phyloP scores from a whole-genome alignment of 2,113 vertebrate species.

The Thymallus thymallus region DNA sequence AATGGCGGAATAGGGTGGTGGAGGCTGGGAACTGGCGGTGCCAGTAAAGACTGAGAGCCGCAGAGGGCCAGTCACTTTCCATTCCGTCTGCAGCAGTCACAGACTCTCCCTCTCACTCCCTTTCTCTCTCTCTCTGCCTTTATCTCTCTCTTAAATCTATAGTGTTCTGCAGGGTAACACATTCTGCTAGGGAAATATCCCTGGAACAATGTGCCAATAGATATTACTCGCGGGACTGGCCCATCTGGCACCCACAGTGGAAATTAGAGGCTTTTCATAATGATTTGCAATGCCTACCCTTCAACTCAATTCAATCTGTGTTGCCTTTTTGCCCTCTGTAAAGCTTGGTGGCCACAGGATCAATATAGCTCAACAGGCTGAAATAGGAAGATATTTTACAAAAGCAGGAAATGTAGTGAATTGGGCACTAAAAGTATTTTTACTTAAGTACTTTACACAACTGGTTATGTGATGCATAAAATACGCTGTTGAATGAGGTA shows the following conservation, averaged over 20 bases:
- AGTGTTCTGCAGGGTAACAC: neutral
- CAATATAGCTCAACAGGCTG: neutral
- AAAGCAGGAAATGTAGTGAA: neutral
- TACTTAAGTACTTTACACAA: no score
- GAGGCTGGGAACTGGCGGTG: no score
- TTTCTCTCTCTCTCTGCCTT: neutral
- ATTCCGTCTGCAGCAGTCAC: no score
- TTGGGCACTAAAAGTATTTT: no score
- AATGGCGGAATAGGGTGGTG: no score
- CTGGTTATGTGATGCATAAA: no score
- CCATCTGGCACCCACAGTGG: neutral
- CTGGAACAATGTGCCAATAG: neutral
- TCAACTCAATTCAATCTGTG: slow-evolving; percentile 4
- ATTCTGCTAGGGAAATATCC: neutral
- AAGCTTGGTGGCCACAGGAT: neutral
- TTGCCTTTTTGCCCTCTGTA: neutral
- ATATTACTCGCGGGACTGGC: no score
- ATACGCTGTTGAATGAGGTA: no score
- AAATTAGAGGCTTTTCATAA: slow-evolving; percentile 5
- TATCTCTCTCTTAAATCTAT: neutral
- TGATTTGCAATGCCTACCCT: neutral
- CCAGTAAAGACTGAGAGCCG: no score
- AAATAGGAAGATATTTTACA: neutral
- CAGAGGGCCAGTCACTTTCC: no score
- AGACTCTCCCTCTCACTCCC: no score